Base-by-base conservation (phyloP, 2,888 invertebrate species). In the Azorinus chamasolen region DNA sequence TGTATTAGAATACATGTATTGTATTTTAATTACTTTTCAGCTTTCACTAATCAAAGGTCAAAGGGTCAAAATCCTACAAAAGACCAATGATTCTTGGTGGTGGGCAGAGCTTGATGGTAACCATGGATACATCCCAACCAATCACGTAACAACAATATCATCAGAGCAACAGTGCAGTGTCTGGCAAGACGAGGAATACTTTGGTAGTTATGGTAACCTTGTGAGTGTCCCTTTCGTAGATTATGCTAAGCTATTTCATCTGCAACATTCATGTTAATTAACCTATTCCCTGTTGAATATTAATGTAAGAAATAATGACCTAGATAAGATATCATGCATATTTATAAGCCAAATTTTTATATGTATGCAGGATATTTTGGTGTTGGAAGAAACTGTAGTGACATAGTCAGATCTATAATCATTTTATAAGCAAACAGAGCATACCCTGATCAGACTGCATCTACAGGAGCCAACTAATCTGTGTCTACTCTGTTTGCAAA, bases 161-260 rank as follows among this genome's bases (percentile, higher is more conserved):
- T 48, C 39, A 12, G 58, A 64, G 20, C 48, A 50, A 4, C 71
- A 71, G 24, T 62, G 80, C 20, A 18, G 73, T 1, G 65, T 24
- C 14, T 87, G 87, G 87, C 83, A 87, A 57, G 84, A 87, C 75
- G 83, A 86, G 10, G 87, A 87, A 48, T 87, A 87, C 48, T 87
- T 87, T 81, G 84, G 83, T 39, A 85, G 74, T 66, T 87, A 87
- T 72, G 79, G 83, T 37, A 83, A 74, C 51, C 62, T 87, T 64
- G 87, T 87, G 55, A 70, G 83, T 59, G 27, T 24, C 18, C 25
- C 45, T 22, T 32, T 27, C 20, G 14, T 12, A 14, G 41, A 12
- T 41, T 8, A 41, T 12, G 14, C 14, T 18, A 20, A 18, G n/a
- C n/a, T 18, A 50, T 10, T 20, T 50, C 10, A 20, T 10, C 12